Evolutionary conservation across 2,888 invertebrate species (phyloP), one percentile per base, ranked within the genome.

Genomic region (Blomia tropicalis): DNA sequence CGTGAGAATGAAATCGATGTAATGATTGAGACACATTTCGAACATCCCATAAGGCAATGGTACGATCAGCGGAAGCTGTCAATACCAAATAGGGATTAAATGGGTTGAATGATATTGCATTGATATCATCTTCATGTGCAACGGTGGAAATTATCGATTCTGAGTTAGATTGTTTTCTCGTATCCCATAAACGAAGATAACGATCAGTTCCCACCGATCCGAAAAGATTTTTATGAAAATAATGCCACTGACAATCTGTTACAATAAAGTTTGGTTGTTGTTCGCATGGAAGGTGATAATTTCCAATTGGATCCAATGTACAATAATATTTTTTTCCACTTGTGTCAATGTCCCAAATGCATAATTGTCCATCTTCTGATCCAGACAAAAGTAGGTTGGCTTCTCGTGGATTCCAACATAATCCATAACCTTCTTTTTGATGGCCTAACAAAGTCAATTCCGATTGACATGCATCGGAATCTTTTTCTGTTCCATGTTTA

Each of bases 341-440:
- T 3, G 56, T 14, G 23, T 56, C 29, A n/a, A 56, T 25, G 23
- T 56, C 31, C 56, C 56, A 56, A 14, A 56, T 56, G 23, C 56
- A 56, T 11, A 56, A 14, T n/a, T 30, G 14, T 22, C 29, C 56
- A 36, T 36, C 36, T 19, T 56, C 11, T n/a, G 31, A n/a, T 19
- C 56, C n/a, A 25, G 56, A 19, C 2, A 23, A 27, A 2, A 56
- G 56, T 14, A 30, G 14, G 29, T 25, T 25, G 19, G n/a, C 11
- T 31, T 56, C 23, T 4, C 56, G 17, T 1, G 56, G 17, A 22
- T 31, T 56, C 56, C 56, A 56, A 19, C 29, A 32, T 4, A 56
- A 11, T n/a, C 56, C 56, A 25, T 32, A 56, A 25, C 56, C 56
- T 25, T 56, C 56, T 7, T 56, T 11, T n/a, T 29, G n/a, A 25